These are phyloP conservation scores for Cyanoliseus patagonus DNA, from an alignment of 2,113 vertebrate genomes.

Conservation along the genomic window DNA sequence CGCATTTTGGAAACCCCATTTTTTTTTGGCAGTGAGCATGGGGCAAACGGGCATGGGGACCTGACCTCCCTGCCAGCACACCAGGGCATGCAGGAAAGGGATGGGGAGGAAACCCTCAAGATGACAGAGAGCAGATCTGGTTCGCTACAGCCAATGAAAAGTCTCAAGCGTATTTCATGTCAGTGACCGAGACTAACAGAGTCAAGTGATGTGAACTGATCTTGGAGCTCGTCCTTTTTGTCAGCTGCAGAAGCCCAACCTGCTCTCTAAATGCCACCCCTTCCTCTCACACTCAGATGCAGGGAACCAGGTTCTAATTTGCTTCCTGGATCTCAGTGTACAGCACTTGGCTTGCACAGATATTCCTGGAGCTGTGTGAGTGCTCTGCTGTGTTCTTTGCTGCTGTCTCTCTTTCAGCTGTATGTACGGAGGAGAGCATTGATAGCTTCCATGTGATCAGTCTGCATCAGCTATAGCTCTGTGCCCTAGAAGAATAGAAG, in stretches of 20 bases:
- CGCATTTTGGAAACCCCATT: background rate
- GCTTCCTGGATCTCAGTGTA: background rate
- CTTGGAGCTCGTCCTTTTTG: background rate
- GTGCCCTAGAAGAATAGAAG: background rate
- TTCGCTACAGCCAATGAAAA: background rate
- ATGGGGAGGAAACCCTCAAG: background rate
- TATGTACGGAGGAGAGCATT: accelerated
- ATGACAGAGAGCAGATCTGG: background rate
- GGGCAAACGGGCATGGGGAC: background rate
- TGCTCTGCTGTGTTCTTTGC: background rate
- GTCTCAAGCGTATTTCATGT: background rate
- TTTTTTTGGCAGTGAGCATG: accelerated
- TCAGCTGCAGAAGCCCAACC: background rate
- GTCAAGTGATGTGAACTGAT: background rate
- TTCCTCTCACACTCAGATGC: accelerated
- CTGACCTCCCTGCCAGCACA: background rate
- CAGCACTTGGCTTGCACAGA: background rate
- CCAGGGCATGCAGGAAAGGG: accelerated
- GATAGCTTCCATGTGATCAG: background rate
- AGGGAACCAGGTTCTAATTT: background rate
- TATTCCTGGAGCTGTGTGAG: background rate
- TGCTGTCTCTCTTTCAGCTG: background rate
- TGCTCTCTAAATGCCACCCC: background rate
- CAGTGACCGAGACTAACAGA: background rate
- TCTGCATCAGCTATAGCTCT: background rate